These are phyloP conservation scores for Drosophila robusta DNA, from an alignment of 2,888 invertebrate genomes.

Conservation along the genomic window DNA sequence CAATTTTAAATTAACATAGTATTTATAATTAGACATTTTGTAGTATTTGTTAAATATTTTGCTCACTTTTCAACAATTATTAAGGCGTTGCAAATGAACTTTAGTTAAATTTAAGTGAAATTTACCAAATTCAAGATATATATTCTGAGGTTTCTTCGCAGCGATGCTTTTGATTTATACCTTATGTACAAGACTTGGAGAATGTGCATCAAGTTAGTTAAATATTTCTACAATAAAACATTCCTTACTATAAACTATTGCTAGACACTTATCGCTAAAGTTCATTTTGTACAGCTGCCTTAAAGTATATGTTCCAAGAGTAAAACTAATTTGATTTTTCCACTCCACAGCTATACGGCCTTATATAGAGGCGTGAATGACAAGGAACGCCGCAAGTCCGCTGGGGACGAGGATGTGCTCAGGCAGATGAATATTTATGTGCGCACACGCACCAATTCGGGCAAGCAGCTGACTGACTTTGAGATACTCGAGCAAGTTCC, in stretches of 20 bases:
- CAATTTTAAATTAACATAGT: too few relatives aligned
- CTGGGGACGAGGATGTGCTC: conserved; percentile 91
- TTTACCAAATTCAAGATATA: conserved; percentile 9
- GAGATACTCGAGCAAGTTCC: conserved; percentile 97
- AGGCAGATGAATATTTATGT: conserved; percentile 90
- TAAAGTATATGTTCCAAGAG: not conserved
- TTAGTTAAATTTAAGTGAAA: conserved; percentile 31
- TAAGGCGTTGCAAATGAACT: conserved; percentile 47
- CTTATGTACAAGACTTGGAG: conserved; percentile 81
- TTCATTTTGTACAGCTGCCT: conserved; percentile 43
- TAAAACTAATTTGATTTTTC: not conserved
- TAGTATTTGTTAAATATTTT: too few relatives aligned
- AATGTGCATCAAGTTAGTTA: conserved; percentile 80
- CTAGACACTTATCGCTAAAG: conserved; percentile 59
- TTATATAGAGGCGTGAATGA: conserved; percentile 80
- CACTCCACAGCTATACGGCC: conserved; percentile 79
- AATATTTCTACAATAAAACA: conserved; percentile 7
- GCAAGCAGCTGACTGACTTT: conserved; percentile 94
- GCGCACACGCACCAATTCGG: conserved; percentile 93
- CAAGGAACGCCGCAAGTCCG: conserved; percentile 91
- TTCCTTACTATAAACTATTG: conserved; percentile 12
- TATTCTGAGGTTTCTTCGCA: conserved; percentile 63
- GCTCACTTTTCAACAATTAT: too few relatives aligned
- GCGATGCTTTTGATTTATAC: conserved; percentile 78
- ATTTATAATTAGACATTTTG: too few relatives aligned